A percentile compares a stretch with the other conserved stretches of the same genome.
Conservation (phyloP, 2,113 vertebrate genomes). For the Anthoscopus minutus region DNA sequence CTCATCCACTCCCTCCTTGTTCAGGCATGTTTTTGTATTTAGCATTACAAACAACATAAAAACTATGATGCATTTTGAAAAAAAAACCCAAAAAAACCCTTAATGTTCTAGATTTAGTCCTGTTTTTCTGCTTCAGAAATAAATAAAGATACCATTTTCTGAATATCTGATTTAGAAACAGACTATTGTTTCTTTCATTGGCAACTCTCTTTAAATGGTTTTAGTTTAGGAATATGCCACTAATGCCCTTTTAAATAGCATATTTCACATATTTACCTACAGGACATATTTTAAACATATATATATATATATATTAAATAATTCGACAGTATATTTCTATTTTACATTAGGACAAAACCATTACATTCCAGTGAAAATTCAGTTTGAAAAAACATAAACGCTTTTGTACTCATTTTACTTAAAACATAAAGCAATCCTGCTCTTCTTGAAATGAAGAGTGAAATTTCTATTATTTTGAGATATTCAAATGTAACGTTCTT, state of each 20-base stretch:
- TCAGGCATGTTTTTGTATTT: background rate
- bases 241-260: background rate
- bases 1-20: background rate
- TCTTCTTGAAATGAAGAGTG: background rate
- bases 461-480: background rate
- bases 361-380: background rate
- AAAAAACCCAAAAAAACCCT: fast-evolving
- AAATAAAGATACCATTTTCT: background rate
- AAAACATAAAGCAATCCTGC: background rate
- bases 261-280: background rate
- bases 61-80: background rate
- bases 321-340: background rate
- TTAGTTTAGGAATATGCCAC: background rate
- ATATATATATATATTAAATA: background rate
- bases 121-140: background rate
- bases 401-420: background rate
- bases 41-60: background rate
- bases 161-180: background rate
- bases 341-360: background rate
- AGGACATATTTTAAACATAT: background rate
- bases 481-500: background rate
- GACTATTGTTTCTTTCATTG: background rate
- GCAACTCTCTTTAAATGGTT: background rate
- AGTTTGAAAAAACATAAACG: background rate
- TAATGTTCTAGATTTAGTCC: background rate